Evolutionary conservation across 2,797 vertebrate genomes (phyloP), one percentile per base, ranked within the genome.

Genomic region (Vipera ursinii): DNA sequence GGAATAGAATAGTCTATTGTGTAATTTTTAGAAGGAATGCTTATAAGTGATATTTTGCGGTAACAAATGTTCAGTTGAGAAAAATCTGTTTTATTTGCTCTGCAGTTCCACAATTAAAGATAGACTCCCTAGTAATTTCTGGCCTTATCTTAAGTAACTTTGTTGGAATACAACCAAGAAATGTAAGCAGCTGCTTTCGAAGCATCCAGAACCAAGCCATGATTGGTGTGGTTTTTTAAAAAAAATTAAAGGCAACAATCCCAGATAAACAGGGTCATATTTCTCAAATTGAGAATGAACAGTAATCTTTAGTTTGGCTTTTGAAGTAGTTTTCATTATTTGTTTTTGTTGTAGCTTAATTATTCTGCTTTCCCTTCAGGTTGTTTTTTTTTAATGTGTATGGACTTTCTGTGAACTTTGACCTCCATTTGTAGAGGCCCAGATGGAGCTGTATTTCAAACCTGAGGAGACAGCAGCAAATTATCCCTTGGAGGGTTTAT

Each of bases 211-310:
- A 93, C 91, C 95, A 95, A 95, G 96, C 94, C 93, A 92, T 93
- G 94, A 90, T 78, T 96, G 92, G 96, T n/a, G n/a, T n/a, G n/a
- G n/a, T 96, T 87, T 96, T 95, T 95, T 15, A 7, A 69, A n/a
- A 0, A 14, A 86, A 91, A 88, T 95, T 92, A 44, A 91, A 87
- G 88, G 96, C 97, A 97, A 97, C 96, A 96, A 93, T 97, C 95
- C 95, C 97, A 98, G 97, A 97, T 97, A 97, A 97, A 91, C 88
- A 78, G 95, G 87, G 94, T 95, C 95, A 85, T 92, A 90, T 94
- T 86, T 69, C 32, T 65, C 65, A 93, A 93, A 94, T 94, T 78
- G 89, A 94, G 93, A 94, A 93, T 89, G 94, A 92, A 88, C 91
- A 14, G 55, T 87, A 82, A 82, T 82, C 93, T 93, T 95, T 95